phyloP scores from a whole-genome alignment of 2,797 vertebrate species.

The Enteromius argenteus region DNA sequence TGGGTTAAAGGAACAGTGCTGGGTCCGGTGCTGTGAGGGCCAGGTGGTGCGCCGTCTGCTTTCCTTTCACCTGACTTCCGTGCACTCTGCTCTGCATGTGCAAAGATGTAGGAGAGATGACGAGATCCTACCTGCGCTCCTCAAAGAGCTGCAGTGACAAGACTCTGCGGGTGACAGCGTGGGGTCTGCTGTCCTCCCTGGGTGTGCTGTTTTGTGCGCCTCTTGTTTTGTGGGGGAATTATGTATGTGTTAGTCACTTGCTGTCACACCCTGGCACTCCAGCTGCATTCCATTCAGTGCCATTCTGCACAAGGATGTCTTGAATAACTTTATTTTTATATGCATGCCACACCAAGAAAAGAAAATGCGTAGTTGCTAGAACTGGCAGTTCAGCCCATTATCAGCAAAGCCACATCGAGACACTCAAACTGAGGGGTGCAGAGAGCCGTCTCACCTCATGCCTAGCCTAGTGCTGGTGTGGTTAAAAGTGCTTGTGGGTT shows the following conservation, averaged over 20 bases:
- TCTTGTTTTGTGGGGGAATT: conserved; percentile 11
- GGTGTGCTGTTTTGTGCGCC: not conserved
- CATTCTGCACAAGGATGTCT: not conserved
- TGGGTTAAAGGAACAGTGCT: not conserved
- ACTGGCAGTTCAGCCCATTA: not conserved
- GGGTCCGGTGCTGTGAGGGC: not conserved
- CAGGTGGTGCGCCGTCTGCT: conserved; percentile 37
- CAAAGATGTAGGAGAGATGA: not conserved
- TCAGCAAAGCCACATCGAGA: not conserved
- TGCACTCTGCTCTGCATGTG: not conserved
- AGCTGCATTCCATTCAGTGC: conserved; percentile 8
- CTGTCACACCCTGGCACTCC: not conserved
- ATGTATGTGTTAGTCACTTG: not conserved
- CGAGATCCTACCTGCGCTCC: not conserved
- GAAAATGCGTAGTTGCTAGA: conserved; percentile 9
- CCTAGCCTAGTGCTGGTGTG: conserved; percentile 2
- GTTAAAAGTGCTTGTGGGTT: conserved; percentile 19
- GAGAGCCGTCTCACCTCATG: not conserved
- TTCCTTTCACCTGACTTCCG: conserved; percentile 15
- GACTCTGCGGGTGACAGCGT: not conserved
- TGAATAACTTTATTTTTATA: conserved; percentile 16
- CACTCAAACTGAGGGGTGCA: not conserved
- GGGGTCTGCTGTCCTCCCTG: conserved; percentile 5
- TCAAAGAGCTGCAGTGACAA: conserved; percentile 14
- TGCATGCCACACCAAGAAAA: not conserved